phyloP scores from a whole-genome alignment of 2,797 vertebrate genomes.

The Hoplostethus mediterraneus region DNA sequence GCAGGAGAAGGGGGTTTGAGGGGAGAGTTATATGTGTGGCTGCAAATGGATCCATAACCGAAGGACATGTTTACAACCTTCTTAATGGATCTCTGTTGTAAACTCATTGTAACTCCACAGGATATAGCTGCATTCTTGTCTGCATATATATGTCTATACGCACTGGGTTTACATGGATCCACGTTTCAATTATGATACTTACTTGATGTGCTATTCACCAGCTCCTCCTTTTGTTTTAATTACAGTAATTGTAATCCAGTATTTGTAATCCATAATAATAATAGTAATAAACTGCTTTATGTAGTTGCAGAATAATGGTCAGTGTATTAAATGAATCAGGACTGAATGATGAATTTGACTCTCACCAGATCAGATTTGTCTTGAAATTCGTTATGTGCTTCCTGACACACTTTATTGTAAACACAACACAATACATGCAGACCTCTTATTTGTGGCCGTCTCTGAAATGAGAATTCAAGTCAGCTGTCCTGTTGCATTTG shows the following conservation, averaged over 20 bases:
- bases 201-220: constrained; percentile 15
- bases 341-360: not conserved
- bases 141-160: constrained; percentile 30
- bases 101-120: constrained; percentile 58
- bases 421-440: not conserved
- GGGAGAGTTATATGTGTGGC: constrained; percentile 58
- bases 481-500: constrained; percentile 15
- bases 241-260: no score
- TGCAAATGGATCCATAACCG: constrained; percentile 71
- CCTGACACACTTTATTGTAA: constrained; percentile 4
- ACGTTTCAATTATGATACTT: constrained; percentile 33
- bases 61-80: constrained; percentile 69
- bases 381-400: not conserved
- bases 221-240: no score
- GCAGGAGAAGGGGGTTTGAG: constrained; percentile 42
- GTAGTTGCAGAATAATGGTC: not conserved
- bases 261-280: no score
- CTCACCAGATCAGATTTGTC: not conserved
- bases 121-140: constrained; percentile 44
- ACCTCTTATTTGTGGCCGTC: not conserved
- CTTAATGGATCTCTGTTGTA: constrained; percentile 61
- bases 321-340: not conserved
- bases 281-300: not conserved
- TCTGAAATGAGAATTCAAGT: constrained; percentile 13
- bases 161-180: not conserved